Percentiles rank a stretch among this genome's conserved stretches.
Conservation (phyloP, 2,888 invertebrate species). For the Sylvicola fuscatus region DNA sequence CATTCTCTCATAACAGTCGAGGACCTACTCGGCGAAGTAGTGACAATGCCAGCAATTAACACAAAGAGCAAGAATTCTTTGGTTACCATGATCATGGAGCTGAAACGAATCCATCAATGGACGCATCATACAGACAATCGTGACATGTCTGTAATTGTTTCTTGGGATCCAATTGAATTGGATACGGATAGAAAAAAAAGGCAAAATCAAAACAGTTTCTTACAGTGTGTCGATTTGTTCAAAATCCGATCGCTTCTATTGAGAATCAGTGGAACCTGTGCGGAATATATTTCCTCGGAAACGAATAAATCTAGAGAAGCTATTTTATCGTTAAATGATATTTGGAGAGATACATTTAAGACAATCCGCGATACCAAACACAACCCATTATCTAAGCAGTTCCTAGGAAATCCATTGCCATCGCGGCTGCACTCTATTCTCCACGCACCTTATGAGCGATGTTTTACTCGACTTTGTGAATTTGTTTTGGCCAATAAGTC, state of each 20-base stretch:
- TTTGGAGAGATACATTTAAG: constrained; percentile 19
- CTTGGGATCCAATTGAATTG: constrained; percentile 40
- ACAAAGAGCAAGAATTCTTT: constrained; percentile 29
- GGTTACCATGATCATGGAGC: constrained; percentile 34
- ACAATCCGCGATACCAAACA: constrained; percentile 18
- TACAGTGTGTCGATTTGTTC: constrained; percentile 21
- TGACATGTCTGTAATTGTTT: constrained; percentile 47
- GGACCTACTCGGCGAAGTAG: constrained; percentile 46
- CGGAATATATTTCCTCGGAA: constrained; percentile 15
- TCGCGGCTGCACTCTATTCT: constrained; percentile 20
- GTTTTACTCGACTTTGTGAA: constrained; percentile 20
- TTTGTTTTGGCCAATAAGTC: constrained; percentile 13
- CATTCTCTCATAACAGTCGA: constrained; percentile 43
- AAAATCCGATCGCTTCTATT: constrained; percentile 19
- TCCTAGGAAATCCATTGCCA: constrained; percentile 25
- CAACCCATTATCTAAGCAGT: constrained; percentile 18
- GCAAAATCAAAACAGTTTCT: constrained; percentile 12
- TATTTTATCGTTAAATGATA: too few relatives aligned
- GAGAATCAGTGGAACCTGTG: constrained; percentile 19
- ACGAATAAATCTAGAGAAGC: not conserved
- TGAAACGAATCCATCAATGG: constrained; percentile 36
- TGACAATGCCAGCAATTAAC: constrained; percentile 22
- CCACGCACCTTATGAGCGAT: constrained; percentile 21
- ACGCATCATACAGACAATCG: constrained; percentile 48
- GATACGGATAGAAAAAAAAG: too few relatives aligned